These are phyloP conservation scores for Poeciliopsis retropinna DNA, from an alignment of 2,113 vertebrate species.

Conservation along the genomic window DNA sequence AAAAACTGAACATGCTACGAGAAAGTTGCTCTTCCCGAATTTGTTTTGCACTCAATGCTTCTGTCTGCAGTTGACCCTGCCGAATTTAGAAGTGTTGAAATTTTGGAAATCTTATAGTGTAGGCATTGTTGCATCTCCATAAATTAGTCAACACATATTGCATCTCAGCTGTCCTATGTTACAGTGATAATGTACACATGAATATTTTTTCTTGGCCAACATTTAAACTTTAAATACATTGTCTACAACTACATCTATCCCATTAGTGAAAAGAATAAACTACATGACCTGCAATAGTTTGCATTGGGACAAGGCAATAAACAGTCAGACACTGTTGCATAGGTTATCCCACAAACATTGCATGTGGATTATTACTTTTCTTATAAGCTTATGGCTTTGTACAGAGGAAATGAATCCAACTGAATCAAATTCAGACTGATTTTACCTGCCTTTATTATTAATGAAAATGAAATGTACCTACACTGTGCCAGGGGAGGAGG, in stretches of 20 bases:
- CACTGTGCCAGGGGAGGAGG: neutral
- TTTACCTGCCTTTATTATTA: constrained; percentile 22
- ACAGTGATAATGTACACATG: no score
- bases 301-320: constrained; percentile 4
- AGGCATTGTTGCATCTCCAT: neutral
- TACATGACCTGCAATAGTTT: neutral
- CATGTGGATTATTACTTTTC: constrained; percentile 34
- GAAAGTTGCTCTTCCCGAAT: neutral
- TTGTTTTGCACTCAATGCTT: no score
- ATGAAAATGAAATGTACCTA: constrained; percentile 18
- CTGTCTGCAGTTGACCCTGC: no score
- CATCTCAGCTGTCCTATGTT: no score
- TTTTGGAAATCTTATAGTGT: neutral
- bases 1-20: neutral
- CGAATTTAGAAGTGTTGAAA: neutral
- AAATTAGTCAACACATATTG: no score
- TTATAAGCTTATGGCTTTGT: constrained; percentile 25
- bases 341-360: constrained; percentile 10
- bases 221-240: neutral
- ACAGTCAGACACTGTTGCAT: neutral
- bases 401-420: constrained; percentile 22
- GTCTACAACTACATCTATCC: constrained; percentile 43
- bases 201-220: no score
- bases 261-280: constrained; percentile 20
- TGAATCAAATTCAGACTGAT: constrained; percentile 45